Evolutionary conservation across 2,797 vertebrate genomes (phyloP), one percentile per base, ranked within the genome.

Genomic region (Anniella stebbinsi): DNA sequence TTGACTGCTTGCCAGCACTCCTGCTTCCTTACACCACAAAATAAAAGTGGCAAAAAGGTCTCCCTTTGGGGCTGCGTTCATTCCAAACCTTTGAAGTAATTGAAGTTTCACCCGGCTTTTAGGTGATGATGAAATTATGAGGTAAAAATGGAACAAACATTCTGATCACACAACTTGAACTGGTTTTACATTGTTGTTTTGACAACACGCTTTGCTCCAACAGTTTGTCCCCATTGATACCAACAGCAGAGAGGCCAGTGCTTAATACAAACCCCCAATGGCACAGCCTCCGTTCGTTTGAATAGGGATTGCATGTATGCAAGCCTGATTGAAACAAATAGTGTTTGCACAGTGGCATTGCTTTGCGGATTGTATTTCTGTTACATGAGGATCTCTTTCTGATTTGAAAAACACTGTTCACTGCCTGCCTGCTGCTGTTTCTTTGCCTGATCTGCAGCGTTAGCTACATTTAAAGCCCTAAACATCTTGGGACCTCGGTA

Each of bases 71-170:
- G 83, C 33, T 86, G 5, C 48, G 63, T 6, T 91, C 66, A 48
- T 82, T 91, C 76, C 33, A 23, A 38, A 67, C 10, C 57, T 60
- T 57, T 30, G 11, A 87, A 48, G 69, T 38, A 87, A 23, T 85
- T 82, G 82, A 76, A 28, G 11, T 18, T 81, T 60, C 51, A 72
- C 0, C 84, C 60, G 66, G 78, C 86, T 93, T 95, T 86, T 84
- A 23, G 76, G 38, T 57, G 67, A 25, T 66, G 41, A 57, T 67
- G 72, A 70, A 86, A 84, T 88, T 57, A 41, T 9, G 45, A 0
- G 81, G 84, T 45, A 72, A 91, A 94, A 93, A 57, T 76, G 90
- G 84, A 83, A 57, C 33, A 91, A 89, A 82, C 17, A 12, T 60
- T 77, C 51, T 63, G 60, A 48, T 88, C 66, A 91, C 86, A 82